phyloP scores from a whole-genome alignment of 1,140 invertebrate genomes.

The Helicorthomorpha holstii region DNA sequence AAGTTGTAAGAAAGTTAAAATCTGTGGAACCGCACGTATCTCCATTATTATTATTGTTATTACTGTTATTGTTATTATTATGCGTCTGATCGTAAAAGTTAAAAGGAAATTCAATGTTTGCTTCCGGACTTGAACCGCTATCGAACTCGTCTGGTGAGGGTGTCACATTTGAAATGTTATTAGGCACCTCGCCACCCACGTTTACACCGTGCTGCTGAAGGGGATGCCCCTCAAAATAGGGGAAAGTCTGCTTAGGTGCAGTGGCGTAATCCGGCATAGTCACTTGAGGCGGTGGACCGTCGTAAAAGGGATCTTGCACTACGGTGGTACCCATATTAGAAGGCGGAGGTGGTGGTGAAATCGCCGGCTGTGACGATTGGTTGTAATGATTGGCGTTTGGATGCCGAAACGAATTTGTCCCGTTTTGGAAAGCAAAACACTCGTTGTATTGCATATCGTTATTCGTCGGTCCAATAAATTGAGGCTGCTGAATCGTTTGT shows the following conservation, averaged over 20 bases:
- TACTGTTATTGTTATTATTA: constrained; percentile 77
- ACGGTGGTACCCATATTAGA: constrained; percentile 27
- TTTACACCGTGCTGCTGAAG: too few relatives aligned
- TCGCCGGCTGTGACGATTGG: constrained; percentile 43
- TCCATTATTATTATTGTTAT: too few relatives aligned
- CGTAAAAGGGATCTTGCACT: constrained; percentile 4
- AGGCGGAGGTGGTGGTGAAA: constrained; percentile 35
- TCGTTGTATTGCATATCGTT: too few relatives aligned
- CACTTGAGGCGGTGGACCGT: constrained; percentile 11
- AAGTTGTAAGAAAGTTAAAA: constrained; percentile 75
- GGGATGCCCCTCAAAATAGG: constrained; percentile 6
- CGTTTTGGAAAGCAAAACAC: too few relatives aligned
- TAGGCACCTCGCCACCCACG: neutral
- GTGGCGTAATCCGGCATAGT: constrained; percentile 10
- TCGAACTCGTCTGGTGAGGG: constrained; percentile 6
- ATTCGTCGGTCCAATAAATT: too few relatives aligned
- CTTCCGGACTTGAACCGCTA: constrained; percentile 7
- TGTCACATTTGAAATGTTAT: constrained; percentile 12
- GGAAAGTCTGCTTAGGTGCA: constrained; percentile 6
- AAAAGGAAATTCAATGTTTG: constrained; percentile 16
- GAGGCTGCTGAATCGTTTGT: too few relatives aligned
- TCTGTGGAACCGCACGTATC: constrained; percentile 46
- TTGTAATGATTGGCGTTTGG: constrained; percentile 4
- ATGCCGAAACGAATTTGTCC: too few relatives aligned
- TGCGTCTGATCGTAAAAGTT: constrained; percentile 19